phyloP scores from a whole-genome alignment of 2,113 vertebrate genomes.

The Hydropotes inermis region DNA sequence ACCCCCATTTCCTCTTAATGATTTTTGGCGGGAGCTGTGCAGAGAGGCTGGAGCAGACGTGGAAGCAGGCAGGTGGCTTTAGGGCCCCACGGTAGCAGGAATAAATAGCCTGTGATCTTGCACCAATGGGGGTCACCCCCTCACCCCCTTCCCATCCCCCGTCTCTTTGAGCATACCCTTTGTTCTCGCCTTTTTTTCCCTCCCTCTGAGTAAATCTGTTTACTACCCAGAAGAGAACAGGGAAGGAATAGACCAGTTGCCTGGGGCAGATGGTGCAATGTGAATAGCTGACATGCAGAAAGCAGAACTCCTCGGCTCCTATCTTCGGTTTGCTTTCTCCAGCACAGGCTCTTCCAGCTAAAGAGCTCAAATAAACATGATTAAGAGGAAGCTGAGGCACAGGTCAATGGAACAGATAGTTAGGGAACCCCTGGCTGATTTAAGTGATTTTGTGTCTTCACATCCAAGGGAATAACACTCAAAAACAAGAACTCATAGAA shows the following conservation, averaged over 20 bases:
- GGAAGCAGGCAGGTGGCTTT: neutral
- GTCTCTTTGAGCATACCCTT: neutral
- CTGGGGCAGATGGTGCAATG: constrained; percentile 70
- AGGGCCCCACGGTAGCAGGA: neutral
- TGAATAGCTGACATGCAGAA: constrained; percentile 54
- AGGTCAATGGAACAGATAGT: constrained; percentile 7
- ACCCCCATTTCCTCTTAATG: neutral
- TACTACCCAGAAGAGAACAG: constrained; percentile 63
- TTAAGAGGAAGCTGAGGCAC: constrained; percentile 43
- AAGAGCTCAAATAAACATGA: constrained; percentile 41
- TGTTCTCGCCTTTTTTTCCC: constrained; percentile 19
- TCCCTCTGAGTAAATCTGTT: constrained; percentile 66
- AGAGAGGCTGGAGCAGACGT: neutral
- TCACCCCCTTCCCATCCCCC: neutral
- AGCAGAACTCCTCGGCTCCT: constrained; percentile 51
- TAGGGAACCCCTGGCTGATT: neutral
- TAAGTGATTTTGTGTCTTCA: constrained; percentile 43
- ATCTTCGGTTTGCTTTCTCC: constrained; percentile 22
- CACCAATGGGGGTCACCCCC: neutral
- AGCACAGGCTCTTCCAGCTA: constrained; percentile 25
- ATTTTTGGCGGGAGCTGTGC: neutral
- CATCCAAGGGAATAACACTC: constrained; percentile 26
- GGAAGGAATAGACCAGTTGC: constrained; percentile 65
- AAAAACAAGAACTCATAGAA: constrained; percentile 5
- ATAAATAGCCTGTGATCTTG: neutral